Base-by-base conservation (phyloP, 2,888 invertebrate species). In the Ornithoptera priamus region DNA sequence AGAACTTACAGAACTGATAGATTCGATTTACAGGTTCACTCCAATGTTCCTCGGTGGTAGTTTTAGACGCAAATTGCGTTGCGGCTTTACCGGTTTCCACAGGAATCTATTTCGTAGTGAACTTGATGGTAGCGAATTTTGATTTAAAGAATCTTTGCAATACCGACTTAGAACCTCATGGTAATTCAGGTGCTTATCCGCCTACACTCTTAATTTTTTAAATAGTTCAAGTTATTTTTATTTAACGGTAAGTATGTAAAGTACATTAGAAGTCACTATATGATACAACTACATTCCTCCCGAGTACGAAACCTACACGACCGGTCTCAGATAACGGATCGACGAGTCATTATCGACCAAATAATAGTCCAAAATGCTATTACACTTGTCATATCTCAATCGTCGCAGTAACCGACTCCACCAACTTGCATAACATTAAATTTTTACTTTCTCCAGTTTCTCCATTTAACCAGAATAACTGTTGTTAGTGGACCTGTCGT, bases 21-120 rank as follows among this genome's bases (percentile, higher is more conserved):
- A 89, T 91, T 87, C 85, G 84, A 87, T 91, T 90, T 91, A 89
- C 88, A 88, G 89, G 86, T 91, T 90, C 79, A 80, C 83, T 87
- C 85, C 85, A 88, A 90, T 89, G 85, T 81, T 82, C 80, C 80
- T 77, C 84, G 83, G 83, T 84, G 81, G 81, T 83, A 80, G 79
- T 77, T 80, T 82, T 75, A 75, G 79, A 77, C 75, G 84, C 77
- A 90, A 89, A 90, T 91, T 90, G 82, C 84, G 77, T 87, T 91
- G 89, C 80, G 89, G 89, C 88, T 88, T 85, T 81, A 85, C 84
- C 78, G 79, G 82, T 82, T 82, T 87, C 83, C 80, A 81, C 81
- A 80, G 80, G 72, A 77, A 83, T 81, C 76, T 77, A 82, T 80
- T 76, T 72, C 70, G 75, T 73, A 76, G 77, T 78, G 61, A 65